Evolutionary conservation across 2,113 vertebrate species (phyloP).

Genomic region (Mohoua ochrocephala): DNA sequence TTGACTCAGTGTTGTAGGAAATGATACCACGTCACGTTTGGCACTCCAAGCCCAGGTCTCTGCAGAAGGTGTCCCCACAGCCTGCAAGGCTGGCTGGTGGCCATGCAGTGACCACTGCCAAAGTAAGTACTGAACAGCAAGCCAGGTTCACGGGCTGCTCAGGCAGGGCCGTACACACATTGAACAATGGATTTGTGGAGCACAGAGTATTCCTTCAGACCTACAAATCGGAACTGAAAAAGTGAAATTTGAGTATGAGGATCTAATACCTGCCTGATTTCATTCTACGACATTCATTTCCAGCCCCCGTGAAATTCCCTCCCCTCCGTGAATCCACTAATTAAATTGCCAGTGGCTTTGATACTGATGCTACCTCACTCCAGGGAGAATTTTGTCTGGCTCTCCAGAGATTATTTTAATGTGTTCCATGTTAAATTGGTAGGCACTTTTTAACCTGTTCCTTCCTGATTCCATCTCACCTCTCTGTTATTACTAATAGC

Average conservation of each 20-base stretch:
- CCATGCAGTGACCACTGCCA: background rate
- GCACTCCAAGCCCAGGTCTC: background rate
- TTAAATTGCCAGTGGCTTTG: conserved; percentile 58
- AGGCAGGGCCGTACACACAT: background rate
- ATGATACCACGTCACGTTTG: accelerated
- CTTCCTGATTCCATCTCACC: conserved; percentile 47
- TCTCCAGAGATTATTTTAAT: conserved; percentile 53
- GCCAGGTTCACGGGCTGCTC: background rate
- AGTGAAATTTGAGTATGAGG: background rate
- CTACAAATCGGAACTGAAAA: background rate
- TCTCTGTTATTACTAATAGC: background rate
- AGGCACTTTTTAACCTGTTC: conserved; percentile 55
- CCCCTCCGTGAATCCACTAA: conserved; percentile 33
- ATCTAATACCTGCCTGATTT: background rate
- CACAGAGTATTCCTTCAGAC: background rate
- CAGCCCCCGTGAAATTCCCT: conserved; percentile 1
- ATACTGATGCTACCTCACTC: conserved; percentile 24
- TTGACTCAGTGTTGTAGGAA: background rate
- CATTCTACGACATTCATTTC: background rate
- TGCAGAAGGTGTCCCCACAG: background rate
- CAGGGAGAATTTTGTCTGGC: conserved; percentile 18
- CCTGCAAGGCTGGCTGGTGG: background rate
- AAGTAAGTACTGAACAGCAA: background rate
- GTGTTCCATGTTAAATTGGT: conserved; percentile 45
- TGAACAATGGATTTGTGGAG: background rate